Evolutionary conservation across 2,888 invertebrate species (phyloP).

Genomic region (Pimpla rufipes): DNA sequence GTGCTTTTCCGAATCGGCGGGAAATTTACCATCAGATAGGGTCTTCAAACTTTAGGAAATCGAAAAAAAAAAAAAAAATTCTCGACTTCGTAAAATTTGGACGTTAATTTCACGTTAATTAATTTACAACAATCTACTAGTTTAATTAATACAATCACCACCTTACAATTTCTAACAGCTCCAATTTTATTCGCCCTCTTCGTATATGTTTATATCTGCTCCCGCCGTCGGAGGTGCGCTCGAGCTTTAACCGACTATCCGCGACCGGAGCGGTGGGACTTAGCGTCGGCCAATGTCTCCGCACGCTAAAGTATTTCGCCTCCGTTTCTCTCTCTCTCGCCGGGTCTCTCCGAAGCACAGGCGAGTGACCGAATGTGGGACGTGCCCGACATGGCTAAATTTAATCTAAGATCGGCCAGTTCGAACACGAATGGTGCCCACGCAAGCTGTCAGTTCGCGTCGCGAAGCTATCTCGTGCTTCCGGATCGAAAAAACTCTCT

Average conservation of each 20-base stretch:
- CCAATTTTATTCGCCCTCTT: no score
- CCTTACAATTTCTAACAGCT: no score
- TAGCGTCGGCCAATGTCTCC: slow-evolving; percentile 19
- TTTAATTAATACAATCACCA: no score
- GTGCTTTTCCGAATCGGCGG: no score
- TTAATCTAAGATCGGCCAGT: slow-evolving; percentile 79
- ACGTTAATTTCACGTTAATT: no score
- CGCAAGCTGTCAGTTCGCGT: slow-evolving; percentile 66
- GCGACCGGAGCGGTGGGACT: background rate
- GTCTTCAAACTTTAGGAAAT: no score
- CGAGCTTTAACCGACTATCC: slow-evolving; percentile 5
- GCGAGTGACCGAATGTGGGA: slow-evolving; percentile 77
- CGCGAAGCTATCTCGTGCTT: slow-evolving; percentile 55
- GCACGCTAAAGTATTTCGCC: background rate
- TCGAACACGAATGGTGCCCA: slow-evolving; percentile 74
- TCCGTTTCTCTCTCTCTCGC: slow-evolving; percentile 28
- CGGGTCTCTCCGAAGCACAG: slow-evolving; percentile 45
- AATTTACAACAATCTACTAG: no score
- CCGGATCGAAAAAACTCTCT: slow-evolving; percentile 64
- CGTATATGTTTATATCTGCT: background rate
- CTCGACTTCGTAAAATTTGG: no score
- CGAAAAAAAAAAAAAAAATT: no score
- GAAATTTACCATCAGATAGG: no score
- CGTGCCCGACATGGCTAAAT: slow-evolving; percentile 79
- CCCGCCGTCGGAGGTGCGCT: background rate